Evolutionary conservation across 2,797 vertebrate genomes (phyloP), one percentile per base, ranked within the genome.

Genomic region (Percopsis omiscomaycus): DNA sequence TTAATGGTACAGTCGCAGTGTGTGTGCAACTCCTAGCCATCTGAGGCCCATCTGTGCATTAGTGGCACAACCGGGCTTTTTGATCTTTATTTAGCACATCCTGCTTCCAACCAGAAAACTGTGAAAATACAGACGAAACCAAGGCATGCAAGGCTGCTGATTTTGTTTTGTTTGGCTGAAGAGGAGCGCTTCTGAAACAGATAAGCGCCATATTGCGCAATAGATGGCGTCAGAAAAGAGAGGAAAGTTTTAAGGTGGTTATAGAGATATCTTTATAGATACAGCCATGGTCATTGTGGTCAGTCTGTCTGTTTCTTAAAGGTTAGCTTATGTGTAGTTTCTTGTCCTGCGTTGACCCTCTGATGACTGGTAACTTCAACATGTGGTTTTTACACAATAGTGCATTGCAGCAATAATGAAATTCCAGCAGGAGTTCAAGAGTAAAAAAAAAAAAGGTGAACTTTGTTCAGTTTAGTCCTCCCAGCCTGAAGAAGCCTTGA

Each of bases 21-120:
- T 22, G 37, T 46, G 16, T 64, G 62, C 48, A n/a, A 64, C 51
- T 66, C 55, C 22, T 69, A 4, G 61, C 55, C 74, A 74, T 84
- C 64, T 71, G 73, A 82, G 66, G 44, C 59, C 69, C 68, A 75
- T 82, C 73, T 81, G 85, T 22, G 6, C 58, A 77, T 74, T 70
- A 68, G 84, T 49, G 57, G 58, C 59, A 77, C 64, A 71, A 61
- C 46, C 15, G 48, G 11, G 58, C 53, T 65, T 80, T 63, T 71
- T 84, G 74, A 89, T 86, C 85, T 89, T 84, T 83, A 81, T 69
- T 82, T 86, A 88, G 80, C 58, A 57, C 74, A 72, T 51, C 2
- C n/a, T 67, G 69, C 47, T 42, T 66, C 69, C 28, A 15, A 63
- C 61, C 29, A 2, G 45, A 42, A 66, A 37, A 69, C 77, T 81